Evolutionary conservation across 2,113 vertebrate species (phyloP).

Genomic region (Antigone vipio): DNA sequence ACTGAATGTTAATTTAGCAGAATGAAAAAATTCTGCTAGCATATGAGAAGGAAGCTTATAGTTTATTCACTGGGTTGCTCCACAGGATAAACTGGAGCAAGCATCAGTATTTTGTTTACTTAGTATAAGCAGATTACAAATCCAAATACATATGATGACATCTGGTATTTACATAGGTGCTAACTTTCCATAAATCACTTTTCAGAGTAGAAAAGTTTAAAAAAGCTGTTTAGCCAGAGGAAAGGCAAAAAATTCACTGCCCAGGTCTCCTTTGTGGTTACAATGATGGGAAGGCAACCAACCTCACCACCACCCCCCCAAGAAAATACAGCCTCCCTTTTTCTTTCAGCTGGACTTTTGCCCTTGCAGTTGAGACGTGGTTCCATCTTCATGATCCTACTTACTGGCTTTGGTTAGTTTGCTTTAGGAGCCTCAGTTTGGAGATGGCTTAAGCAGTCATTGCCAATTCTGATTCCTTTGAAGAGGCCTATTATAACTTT

Average conservation of each 20-base stretch:
- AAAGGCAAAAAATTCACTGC: background rate
- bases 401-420: background rate
- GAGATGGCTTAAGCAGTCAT: background rate
- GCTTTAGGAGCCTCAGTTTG: background rate
- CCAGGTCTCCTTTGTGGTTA: background rate
- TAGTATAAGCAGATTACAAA: background rate
- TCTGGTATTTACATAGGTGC: background rate
- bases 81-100: background rate
- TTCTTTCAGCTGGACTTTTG: background rate
- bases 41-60: background rate
- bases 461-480: background rate
- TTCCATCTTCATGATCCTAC: background rate
- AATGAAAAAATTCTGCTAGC: background rate
- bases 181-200: background rate
- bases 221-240: background rate
- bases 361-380: background rate
- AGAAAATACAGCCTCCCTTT: background rate
- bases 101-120: background rate
- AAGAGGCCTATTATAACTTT: background rate
- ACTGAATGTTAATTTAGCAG: background rate
- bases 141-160: background rate
- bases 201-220: background rate
- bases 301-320: background rate
- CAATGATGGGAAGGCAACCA: background rate
- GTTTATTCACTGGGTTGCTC: background rate